Conservation (phyloP, 2,797 vertebrate species). For the Trematomus bernacchii region DNA sequence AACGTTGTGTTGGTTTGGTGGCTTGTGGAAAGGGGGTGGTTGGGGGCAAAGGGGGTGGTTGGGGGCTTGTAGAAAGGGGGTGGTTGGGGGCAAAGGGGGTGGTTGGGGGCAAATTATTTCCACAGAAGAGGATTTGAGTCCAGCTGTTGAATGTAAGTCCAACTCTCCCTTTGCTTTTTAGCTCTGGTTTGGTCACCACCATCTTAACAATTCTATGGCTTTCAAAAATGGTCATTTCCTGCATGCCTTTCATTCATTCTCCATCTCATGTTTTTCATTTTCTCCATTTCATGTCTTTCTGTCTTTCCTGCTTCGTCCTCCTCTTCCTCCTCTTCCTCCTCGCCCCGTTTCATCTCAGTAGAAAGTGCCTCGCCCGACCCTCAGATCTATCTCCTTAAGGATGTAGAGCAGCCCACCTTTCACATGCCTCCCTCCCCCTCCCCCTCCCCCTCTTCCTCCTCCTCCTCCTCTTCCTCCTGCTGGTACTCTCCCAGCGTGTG, state of each 20-base stretch:
- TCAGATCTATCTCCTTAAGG: slow-evolving; percentile 64
- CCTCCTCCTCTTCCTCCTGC: slow-evolving; percentile 74
- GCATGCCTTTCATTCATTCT: slow-evolving; percentile 61
- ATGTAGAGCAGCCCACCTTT: slow-evolving; percentile 55
- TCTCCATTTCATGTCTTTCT: slow-evolving; percentile 43
- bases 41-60: not conserved
- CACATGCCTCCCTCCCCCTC: slow-evolving; percentile 43
- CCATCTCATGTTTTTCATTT: slow-evolving; percentile 70
- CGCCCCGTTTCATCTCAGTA: slow-evolving; percentile 34
- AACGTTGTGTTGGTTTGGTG: not conserved
- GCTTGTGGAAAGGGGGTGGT: not conserved
- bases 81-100: too few species aligned
- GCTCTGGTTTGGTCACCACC: too few species aligned
- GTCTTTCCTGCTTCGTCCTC: not conserved
- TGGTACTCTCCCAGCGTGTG: slow-evolving; percentile 80
- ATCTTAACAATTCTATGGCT: slow-evolving; percentile 32
- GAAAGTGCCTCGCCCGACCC: slow-evolving; percentile 2
- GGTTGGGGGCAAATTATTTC: not conserved
- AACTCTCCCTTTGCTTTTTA: too few species aligned
- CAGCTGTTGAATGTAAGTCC: not conserved
- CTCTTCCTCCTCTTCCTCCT: not conserved
- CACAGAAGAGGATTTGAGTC: not conserved
- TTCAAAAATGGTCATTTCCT: slow-evolving; percentile 59
- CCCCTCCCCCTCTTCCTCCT: slow-evolving; percentile 64
- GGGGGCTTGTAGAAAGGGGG: not conserved